Evolutionary conservation across 2,113 vertebrate genomes (phyloP).

Genomic region (Empidonax alnorum): DNA sequence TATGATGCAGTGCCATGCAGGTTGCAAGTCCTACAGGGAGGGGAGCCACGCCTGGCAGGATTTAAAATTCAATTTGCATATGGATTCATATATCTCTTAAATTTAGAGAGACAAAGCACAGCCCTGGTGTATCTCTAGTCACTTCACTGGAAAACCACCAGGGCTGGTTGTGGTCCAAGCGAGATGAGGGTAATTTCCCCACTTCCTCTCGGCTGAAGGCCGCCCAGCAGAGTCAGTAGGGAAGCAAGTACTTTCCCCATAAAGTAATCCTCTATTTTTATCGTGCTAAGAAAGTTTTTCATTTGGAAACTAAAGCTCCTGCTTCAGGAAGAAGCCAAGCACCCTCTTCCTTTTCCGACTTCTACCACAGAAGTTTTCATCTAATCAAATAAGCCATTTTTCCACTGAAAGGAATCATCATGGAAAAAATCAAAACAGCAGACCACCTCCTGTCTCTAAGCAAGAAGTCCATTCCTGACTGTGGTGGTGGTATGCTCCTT

Average conservation of each 20-base stretch:
- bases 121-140: background rate
- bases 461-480: background rate
- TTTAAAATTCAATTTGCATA: background rate
- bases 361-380: background rate
- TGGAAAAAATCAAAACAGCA: background rate
- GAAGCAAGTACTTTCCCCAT: constrained; percentile 16
- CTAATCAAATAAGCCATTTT: background rate
- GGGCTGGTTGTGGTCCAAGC: background rate
- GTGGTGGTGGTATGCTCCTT: background rate
- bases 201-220: background rate
- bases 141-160: background rate
- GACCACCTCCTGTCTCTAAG: background rate
- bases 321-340: background rate
- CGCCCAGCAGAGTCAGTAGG: background rate
- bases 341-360: background rate
- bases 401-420: background rate
- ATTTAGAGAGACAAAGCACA: background rate
- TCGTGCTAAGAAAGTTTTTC: background rate
- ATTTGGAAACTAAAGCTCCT: constrained; percentile 5
- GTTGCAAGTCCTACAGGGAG: background rate
- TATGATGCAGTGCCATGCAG: background rate
- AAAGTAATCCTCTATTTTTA: constrained; percentile 48
- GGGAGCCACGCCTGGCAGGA: background rate
- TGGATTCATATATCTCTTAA: background rate
- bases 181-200: background rate